Percentiles rank a stretch among this genome's conserved stretches.
These are phyloP conservation scores for Ochlodes sylvanus DNA, from an alignment of 2,888 invertebrate species.

Conservation along the genomic window DNA sequence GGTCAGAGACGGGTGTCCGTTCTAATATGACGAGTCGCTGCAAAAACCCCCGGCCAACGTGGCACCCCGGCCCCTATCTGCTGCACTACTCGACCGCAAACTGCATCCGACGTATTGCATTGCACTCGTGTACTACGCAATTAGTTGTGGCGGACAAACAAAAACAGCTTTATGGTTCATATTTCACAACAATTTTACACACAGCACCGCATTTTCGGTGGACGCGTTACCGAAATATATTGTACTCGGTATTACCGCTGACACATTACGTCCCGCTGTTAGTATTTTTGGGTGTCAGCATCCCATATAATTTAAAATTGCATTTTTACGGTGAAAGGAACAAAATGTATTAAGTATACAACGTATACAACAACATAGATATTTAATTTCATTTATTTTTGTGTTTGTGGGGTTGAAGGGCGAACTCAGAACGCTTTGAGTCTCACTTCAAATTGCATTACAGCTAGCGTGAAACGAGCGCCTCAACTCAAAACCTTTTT, in stretches of 20 bases:
- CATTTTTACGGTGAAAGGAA: background rate
- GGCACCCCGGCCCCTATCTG: slow-evolving; percentile 48
- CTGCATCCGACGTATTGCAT: slow-evolving; percentile 57
- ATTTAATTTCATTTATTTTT: slow-evolving; percentile 39
- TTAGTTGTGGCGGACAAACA: slow-evolving; percentile 48
- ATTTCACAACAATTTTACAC: slow-evolving; percentile 36
- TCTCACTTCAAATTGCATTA: slow-evolving; percentile 71
- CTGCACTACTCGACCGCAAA: slow-evolving; percentile 69
- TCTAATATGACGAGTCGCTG: slow-evolving; percentile 44
- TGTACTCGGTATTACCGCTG: slow-evolving; percentile 33
- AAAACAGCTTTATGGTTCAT: slow-evolving; percentile 40
- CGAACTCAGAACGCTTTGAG: slow-evolving; percentile 60
- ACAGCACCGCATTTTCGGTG: slow-evolving; percentile 34
- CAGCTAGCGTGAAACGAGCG: slow-evolving; percentile 66
- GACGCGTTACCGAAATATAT: slow-evolving; percentile 35
- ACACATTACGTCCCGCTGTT: slow-evolving; percentile 19
- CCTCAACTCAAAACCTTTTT: slow-evolving; percentile 64
- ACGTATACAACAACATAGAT: too few relatives aligned
- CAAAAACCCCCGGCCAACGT: slow-evolving; percentile 72
- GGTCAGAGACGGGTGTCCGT: slow-evolving; percentile 44
- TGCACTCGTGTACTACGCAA: slow-evolving; percentile 51
- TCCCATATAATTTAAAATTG: background rate
- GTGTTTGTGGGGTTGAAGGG: slow-evolving; percentile 38
- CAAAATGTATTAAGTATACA: background rate
- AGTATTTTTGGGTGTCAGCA: slow-evolving; percentile 10